phyloP scores from a whole-genome alignment of 2,113 vertebrate species.

The Lasiurus cinereus region DNA sequence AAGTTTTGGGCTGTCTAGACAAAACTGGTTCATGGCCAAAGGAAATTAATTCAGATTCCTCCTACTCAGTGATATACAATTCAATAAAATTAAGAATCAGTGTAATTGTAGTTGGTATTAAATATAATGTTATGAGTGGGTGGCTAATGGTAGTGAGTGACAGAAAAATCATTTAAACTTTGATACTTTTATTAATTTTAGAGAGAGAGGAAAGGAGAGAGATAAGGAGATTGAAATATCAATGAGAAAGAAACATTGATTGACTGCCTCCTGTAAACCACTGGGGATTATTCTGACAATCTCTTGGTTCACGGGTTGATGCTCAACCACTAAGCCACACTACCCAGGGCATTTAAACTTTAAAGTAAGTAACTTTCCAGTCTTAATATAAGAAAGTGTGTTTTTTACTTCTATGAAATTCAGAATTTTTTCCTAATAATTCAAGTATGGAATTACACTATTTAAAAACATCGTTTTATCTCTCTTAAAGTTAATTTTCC shows the following conservation, averaged over 20 bases:
- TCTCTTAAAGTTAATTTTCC: conserved; percentile 27
- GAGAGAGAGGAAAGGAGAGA: no score
- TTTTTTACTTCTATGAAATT: conserved; percentile 54
- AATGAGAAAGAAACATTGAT: no score
- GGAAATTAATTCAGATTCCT: conserved; percentile 30
- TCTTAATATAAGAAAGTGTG: conserved; percentile 24
- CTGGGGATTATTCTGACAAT: no score
- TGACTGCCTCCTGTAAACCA: no score
- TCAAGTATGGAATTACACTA: not conserved
- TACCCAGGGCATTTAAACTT: not conserved
- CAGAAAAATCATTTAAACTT: conserved; percentile 25
- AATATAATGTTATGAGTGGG: not conserved
- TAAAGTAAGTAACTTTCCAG: not conserved
- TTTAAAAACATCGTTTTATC: conserved; percentile 26
- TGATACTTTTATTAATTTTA: not conserved
- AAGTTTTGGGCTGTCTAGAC: not conserved
- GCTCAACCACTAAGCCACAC: no score
- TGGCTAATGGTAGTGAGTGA: not conserved
- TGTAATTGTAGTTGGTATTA: conserved; percentile 19
- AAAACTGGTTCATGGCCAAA: conserved; percentile 41
- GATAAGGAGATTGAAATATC: no score
- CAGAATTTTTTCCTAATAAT: not conserved
- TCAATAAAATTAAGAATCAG: conserved; percentile 16
- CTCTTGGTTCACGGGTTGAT: no score
- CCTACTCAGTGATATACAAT: not conserved